phyloP scores from a whole-genome alignment of 1,140 invertebrate species.

The Stegodyphus dumicola region DNA sequence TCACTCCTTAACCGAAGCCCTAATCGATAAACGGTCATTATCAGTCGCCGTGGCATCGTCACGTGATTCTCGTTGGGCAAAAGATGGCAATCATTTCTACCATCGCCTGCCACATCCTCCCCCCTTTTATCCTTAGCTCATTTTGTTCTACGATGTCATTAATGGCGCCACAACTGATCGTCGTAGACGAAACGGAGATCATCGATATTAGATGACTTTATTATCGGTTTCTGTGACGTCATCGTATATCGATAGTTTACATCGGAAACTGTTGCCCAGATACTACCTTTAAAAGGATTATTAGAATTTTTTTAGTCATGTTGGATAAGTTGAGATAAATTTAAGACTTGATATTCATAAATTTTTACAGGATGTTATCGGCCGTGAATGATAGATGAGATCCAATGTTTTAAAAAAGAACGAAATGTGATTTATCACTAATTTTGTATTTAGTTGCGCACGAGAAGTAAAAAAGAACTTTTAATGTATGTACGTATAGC shows the following conservation, averaged over 20 bases:
- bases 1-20: neutral
- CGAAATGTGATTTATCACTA: too few relatives aligned
- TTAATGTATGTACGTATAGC: too few relatives aligned
- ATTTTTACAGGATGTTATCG: too few relatives aligned
- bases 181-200: neutral
- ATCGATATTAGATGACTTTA: slow-evolving; percentile 3
- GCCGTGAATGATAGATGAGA: too few relatives aligned
- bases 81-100: neutral
- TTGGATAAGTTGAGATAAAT: too few relatives aligned
- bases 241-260: neutral
- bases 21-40: neutral
- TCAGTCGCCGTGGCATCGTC: neutral
- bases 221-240: neutral
- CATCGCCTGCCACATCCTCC: neutral
- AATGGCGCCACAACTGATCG: neutral
- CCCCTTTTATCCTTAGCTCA: neutral
- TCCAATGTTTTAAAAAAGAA: too few relatives aligned
- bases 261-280: neutral
- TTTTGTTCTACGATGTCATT: neutral
- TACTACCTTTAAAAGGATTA: too few relatives aligned
- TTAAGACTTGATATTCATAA: too few relatives aligned
- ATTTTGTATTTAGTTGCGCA: too few relatives aligned
- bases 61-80: neutral
- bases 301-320: too few relatives aligned
- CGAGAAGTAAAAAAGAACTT: too few relatives aligned